Evolutionary conservation across 1,140 invertebrate species (phyloP), one percentile per base, ranked within the genome.

Genomic region (Berghia stephanieae): DNA sequence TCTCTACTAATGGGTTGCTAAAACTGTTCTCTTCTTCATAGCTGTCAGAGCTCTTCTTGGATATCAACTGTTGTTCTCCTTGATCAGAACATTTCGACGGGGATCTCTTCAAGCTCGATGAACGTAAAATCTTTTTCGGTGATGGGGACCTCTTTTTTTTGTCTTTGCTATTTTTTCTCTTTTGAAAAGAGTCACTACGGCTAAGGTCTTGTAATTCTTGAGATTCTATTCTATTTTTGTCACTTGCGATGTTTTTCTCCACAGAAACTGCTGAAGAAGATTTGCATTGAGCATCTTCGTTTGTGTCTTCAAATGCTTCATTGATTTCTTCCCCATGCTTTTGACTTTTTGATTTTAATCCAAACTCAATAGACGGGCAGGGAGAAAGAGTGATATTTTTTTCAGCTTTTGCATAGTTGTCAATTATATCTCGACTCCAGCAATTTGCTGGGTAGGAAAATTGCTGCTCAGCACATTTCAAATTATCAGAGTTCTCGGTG

Each of bases 121-220:
- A 27, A 16, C 57, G 34, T 21, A 42, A 10, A 18, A 63, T 44
- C 44, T 75, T 75, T 40, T 75, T 75, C 10, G 72, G 57, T 27
- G 72, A 63, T 27, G 71, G 71, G 16, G 71, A 73, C n/a, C 49
- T 73, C 49, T 38, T 69, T 34, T 46, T 70, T 46, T 24, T 70
- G 36, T 70, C 68, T 46, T 44, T 73, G n/a, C 46, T n/a, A n/a
- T n/a, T n/a, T n/a, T n/a, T n/a, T n/a, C n/a, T n/a, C n/a, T n/a
- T n/a, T n/a, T n/a, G n/a, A n/a, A n/a, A n/a, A n/a, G n/a, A n/a
- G n/a, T n/a, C n/a, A n/a, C n/a, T n/a, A n/a, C n/a, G n/a, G n/a
- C n/a, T n/a, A n/a, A n/a, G n/a, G n/a, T n/a, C n/a, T n/a, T n/a
- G n/a, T n/a, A n/a, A n/a, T n/a, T n/a, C n/a, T n/a, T n/a, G n/a